Conservation (phyloP, 2,888 invertebrate genomes). For the Zele albiditarsus region DNA sequence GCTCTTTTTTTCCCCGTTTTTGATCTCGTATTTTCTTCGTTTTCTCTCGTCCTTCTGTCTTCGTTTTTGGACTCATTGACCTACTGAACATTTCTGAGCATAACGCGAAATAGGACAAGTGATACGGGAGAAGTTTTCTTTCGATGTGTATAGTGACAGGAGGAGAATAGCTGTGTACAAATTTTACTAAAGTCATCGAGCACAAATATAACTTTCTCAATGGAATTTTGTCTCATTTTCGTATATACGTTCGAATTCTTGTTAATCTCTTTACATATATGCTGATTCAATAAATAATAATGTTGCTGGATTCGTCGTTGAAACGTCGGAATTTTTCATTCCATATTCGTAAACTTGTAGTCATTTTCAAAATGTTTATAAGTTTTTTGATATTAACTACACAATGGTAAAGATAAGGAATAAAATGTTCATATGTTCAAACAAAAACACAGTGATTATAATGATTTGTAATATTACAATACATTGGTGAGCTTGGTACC, state of each 20-base stretch:
- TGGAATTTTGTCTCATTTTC: constrained; percentile 21
- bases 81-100: constrained; percentile 43
- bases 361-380: no score
- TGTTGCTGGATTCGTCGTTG: not conserved
- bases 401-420: no score
- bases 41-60: constrained; percentile 17
- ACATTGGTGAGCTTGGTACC: no score
- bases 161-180: constrained; percentile 2
- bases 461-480: no score
- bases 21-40: constrained; percentile 3
- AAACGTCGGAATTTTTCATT: no score
- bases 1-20: constrained; percentile 22
- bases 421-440: no score
- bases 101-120: constrained; percentile 34
- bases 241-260: not conserved
- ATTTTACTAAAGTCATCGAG: not conserved
- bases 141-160: not conserved
- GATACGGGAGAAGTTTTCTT: constrained; percentile 35
- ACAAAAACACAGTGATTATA: no score
- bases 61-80: constrained; percentile 40
- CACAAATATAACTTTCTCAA: constrained; percentile 8
- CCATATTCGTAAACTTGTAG: no score
- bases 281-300: not conserved
- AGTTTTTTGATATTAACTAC: no score
- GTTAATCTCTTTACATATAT: not conserved